Evolutionary conservation across 1,140 invertebrate species (phyloP), one percentile per base, ranked within the genome.

Genomic region (Andrena cerasifolii): DNA sequence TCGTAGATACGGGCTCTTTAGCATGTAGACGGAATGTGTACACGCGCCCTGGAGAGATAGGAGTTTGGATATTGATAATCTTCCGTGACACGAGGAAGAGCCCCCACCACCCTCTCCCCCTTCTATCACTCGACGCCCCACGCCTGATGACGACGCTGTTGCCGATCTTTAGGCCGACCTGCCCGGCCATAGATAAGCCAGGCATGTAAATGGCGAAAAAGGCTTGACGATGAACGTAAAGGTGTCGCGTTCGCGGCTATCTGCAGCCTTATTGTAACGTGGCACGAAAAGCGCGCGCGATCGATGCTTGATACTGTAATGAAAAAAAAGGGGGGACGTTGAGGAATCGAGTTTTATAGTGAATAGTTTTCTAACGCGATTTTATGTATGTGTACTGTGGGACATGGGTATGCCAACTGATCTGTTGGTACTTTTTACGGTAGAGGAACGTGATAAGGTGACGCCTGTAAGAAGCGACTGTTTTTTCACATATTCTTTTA

Each of bases 41-140:
- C 65, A 76, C 71, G 75, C 78, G 65, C 61, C 81, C 51, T 74
- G 53, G 61, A 77, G 74, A 86, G 86, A 86, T 86, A 85, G 85
- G 58, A 75, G 84, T 82, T 79, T 89, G 82, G 81, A 89, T 89
- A 89, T 89, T 90, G 88, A 89, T 90, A 90, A 90, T 90, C 87
- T 89, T 87, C 82, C 36, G 49, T 78, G 78, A 74, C 66, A 36
- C 78, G 72, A 82, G 63, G 70, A 71, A 87, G 80, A 88, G 54
- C 74, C 51, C 66, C 77, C 54, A 45, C 66, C 18, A 61, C 51
- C 49, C 49, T 53, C 6, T 7, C 7, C 26, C 28, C 43, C 33
- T 36, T 31, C 71, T 61, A 68, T 76, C 63, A 1, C 33, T 26
- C 43, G 24, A n/a, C 58, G 18, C 61, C 54, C 53, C 67, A 67